These are phyloP conservation scores for Silvanus unidentatus DNA, from an alignment of 2,888 invertebrate species.

Conservation along the genomic window DNA sequence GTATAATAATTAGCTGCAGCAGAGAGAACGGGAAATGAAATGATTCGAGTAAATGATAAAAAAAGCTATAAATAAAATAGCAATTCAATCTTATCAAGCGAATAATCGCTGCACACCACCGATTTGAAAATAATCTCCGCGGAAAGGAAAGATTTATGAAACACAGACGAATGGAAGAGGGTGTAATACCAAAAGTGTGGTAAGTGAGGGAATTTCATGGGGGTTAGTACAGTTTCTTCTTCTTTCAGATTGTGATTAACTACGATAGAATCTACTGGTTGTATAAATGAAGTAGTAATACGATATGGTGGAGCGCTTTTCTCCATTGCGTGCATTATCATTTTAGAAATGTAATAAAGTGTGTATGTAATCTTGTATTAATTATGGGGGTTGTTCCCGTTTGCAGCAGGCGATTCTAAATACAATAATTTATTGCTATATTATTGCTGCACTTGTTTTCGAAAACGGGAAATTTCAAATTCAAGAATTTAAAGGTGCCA, in stretches of 20 bases:
- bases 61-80: conserved; percentile 18
- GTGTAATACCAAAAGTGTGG: too few species aligned
- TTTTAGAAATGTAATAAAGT: neutral
- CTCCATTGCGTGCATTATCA: conserved; percentile 4
- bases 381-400: too few species aligned
- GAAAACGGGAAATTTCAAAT: too few species aligned
- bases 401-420: too few species aligned
- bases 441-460: too few species aligned
- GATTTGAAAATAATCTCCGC: conserved; percentile 24
- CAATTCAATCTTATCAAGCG: conserved; percentile 19
- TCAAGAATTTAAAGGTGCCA: too few species aligned
- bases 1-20: conserved; percentile 9
- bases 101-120: conserved; percentile 20
- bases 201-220: neutral
- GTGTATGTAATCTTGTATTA: too few species aligned
- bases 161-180: neutral
- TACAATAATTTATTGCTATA: too few species aligned
- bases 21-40: conserved; percentile 12
- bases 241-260: conserved; percentile 17
- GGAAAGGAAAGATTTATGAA: conserved; percentile 23
- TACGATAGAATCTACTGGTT: conserved; percentile 12
- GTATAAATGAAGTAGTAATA: neutral
- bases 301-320: neutral
- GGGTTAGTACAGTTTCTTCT: conserved; percentile 5
- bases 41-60: conserved; percentile 11